phyloP scores from a whole-genome alignment of 2,888 invertebrate species.

The Tetragonula carbonaria region DNA sequence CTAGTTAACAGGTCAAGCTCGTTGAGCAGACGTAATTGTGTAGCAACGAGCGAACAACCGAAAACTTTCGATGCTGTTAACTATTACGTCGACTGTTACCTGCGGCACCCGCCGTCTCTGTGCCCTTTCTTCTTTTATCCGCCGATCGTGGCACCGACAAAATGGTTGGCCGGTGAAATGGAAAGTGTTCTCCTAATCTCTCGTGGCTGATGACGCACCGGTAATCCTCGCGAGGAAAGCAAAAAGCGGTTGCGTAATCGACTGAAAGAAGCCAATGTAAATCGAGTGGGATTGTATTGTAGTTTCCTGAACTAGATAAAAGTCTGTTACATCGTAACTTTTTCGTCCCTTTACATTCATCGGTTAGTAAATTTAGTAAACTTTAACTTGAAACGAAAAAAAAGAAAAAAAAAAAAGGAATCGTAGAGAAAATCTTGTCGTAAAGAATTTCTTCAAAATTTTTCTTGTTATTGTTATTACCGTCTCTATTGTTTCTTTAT shows the following conservation, averaged over 20 bases:
- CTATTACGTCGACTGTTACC: not conserved
- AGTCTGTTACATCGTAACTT: slow-evolving; percentile 6
- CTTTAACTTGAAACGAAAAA: no score
- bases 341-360: not conserved
- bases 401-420: no score
- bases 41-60: no score
- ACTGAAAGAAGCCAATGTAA: slow-evolving; percentile 13
- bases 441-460: no score
- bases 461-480: no score
- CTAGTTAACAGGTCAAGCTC: not conserved
- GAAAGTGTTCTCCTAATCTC: slow-evolving; percentile 50
- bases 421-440: no score
- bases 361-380: no score
- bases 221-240: slow-evolving; percentile 50
- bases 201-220: slow-evolving; percentile 23
- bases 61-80: not conserved
- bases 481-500: no score
- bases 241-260: slow-evolving; percentile 46
- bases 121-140: not conserved
- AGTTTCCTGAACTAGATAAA: slow-evolving; percentile 18
- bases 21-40: no score
- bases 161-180: slow-evolving; percentile 34
- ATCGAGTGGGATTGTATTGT: not conserved
- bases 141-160: not conserved
- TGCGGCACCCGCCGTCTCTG: not conserved